Base-by-base conservation (phyloP, 1,140 invertebrate species). In the Druon quercuslanigerum region DNA sequence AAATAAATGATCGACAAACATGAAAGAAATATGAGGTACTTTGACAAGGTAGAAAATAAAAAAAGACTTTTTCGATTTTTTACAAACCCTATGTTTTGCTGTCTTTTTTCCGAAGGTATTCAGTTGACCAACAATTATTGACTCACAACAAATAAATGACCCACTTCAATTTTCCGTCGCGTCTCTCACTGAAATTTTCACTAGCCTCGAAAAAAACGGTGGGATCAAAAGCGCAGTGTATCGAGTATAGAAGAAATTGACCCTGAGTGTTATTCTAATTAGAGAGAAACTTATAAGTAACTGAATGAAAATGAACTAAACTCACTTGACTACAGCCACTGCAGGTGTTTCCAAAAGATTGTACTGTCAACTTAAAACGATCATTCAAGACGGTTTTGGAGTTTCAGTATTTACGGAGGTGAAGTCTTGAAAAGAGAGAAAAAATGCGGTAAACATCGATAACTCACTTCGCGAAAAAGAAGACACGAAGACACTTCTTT, bases 121-220 rank as follows among this genome's bases (percentile, higher is more conserved):
- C 14, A 9, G 40, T 8, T 16, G 14, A 66, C 33, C 60, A 66
- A 40, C 60, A 66, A 66, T 66, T 16, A 66, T 16, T 40, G 40
- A 33, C 25, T 66, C 60, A 16, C 40, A 33, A 66, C 60, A 66
- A 66, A 66, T 66, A 46, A 33, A 46, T 66, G 60, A 66, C 60
- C 60, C 25, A 66, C 40, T 66, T 66, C 40, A 66, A 46, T 40
- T 40, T 66, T 66, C 52, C 60, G 75, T 73, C 77, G 74, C 71
- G 75, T 79, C 70, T 14, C 40, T 74, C 76, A 60, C 20, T 56
- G 72, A 72, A 79, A 46, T 66, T 66, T 40, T 66, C 40, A 40
- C 9, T 33, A n/a, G 25, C 33, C 33, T 66, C 16, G 33, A 40
- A 40, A 40, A 46, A 46, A 20, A 25, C 25, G 17, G 25, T 5